Percentiles rank a stretch among this genome's conserved stretches.
Conservation (phyloP, 1,140 invertebrate genomes). For the Drosophila equinoxialis region DNA sequence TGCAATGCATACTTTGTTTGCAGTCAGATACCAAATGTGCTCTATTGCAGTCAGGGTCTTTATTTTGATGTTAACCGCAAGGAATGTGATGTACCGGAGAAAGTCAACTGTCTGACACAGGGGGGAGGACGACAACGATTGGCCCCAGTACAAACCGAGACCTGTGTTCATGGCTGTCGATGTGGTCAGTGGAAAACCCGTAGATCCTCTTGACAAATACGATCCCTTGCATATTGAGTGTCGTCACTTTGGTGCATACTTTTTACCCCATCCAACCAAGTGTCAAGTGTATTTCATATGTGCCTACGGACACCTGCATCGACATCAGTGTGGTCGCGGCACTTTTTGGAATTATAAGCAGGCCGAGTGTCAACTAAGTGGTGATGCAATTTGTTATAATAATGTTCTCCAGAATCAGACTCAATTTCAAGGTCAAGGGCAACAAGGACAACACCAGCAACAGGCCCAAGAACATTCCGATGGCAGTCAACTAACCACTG, state of each 20-base stretch:
- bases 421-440: background rate
- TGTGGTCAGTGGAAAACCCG: constrained; percentile 51
- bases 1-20: constrained; percentile 68
- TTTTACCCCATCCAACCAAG: constrained; percentile 71
- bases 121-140: constrained; percentile 23
- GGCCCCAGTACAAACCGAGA: constrained; percentile 51
- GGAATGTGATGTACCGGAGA: constrained; percentile 57
- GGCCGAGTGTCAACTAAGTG: constrained; percentile 57
- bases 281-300: constrained; percentile 72
- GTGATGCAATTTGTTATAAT: constrained; percentile 51
- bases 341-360: constrained; percentile 66
- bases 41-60: constrained; percentile 54
- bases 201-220: constrained; percentile 67
- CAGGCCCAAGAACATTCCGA: background rate
- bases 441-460: background rate
- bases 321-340: constrained; percentile 67
- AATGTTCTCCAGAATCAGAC: background rate
- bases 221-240: constrained; percentile 67
- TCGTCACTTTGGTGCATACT: constrained; percentile 74
- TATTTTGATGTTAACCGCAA: constrained; percentile 44
- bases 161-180: constrained; percentile 65
- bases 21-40: constrained; percentile 38
- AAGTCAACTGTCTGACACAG: constrained; percentile 38
- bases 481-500: constrained; percentile 40
- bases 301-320: constrained; percentile 69